Conservation (phyloP, 2,797 vertebrate species). For the Argya squamiceps region DNA sequence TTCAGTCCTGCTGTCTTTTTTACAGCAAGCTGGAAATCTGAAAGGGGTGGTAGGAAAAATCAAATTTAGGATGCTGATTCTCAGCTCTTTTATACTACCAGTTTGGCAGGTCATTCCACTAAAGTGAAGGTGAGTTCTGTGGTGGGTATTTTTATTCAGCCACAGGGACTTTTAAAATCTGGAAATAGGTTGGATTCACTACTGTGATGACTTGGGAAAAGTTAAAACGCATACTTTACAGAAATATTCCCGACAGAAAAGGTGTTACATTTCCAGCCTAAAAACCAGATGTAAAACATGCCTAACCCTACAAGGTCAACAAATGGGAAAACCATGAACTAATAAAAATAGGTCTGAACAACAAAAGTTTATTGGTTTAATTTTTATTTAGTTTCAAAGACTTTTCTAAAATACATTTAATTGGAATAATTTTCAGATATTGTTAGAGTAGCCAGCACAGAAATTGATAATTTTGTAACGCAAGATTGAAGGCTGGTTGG, state of each 20-base stretch:
- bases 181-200: not conserved
- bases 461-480: not conserved
- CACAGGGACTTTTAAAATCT: not conserved
- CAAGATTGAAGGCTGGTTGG: not conserved
- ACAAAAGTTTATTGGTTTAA: not conserved
- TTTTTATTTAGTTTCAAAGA: not conserved
- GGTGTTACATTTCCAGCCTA: not conserved
- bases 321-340: not conserved
- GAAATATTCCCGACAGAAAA: not conserved
- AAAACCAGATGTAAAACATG: not conserved
- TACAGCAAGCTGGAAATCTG: not conserved
- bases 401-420: not conserved
- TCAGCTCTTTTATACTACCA: not conserved
- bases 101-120: not conserved
- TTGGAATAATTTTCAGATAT: not conserved
- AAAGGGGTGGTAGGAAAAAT: not conserved
- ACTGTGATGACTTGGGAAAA: not conserved
- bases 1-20: not conserved
- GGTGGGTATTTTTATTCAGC: not conserved
- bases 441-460: not conserved
- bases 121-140: accelerated
- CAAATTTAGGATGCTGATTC: not conserved
- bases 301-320: not conserved
- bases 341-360: not conserved
- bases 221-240: not conserved